phyloP scores from a whole-genome alignment of 2,888 invertebrate species.

The Rhaphigaster nebulosa region DNA sequence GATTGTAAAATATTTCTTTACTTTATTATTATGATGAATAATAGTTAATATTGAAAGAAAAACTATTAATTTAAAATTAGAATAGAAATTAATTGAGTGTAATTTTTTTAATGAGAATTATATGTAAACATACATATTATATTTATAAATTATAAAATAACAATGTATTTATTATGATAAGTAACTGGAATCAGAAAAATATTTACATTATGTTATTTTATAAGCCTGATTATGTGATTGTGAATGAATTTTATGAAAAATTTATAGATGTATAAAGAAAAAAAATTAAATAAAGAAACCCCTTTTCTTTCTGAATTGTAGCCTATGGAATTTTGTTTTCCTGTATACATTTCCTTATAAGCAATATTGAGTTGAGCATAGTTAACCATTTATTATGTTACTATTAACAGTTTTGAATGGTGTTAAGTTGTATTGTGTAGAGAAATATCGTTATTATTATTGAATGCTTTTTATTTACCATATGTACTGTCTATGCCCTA shows the following conservation, averaged over 20 bases:
- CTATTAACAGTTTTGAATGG: background rate
- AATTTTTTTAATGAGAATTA: constrained; percentile 16
- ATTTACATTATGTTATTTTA: constrained; percentile 5
- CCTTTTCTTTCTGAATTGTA: constrained; percentile 37
- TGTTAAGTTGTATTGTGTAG: background rate
- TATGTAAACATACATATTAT: constrained; percentile 27
- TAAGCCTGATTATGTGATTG: background rate
- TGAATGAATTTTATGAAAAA: background rate
- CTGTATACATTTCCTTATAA: background rate
- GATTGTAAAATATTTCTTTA: constrained; percentile 35
- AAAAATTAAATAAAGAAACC: constrained; percentile 21
- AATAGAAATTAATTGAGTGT: background rate
- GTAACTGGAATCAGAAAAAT: background rate
- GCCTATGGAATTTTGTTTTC: background rate
- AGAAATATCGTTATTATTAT: background rate
- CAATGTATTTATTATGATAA: background rate
- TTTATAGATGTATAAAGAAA: background rate
- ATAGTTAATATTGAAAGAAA: constrained; percentile 9
- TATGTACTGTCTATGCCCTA: background rate
- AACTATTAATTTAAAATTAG: constrained; percentile 24
- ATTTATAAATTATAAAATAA: background rate
- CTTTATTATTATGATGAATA: constrained; percentile 25
- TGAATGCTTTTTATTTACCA: background rate
- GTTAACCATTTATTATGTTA: background rate
- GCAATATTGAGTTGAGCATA: background rate